Conservation (phyloP, 2,797 vertebrate genomes). For the Eupleurogrammus muticus region DNA sequence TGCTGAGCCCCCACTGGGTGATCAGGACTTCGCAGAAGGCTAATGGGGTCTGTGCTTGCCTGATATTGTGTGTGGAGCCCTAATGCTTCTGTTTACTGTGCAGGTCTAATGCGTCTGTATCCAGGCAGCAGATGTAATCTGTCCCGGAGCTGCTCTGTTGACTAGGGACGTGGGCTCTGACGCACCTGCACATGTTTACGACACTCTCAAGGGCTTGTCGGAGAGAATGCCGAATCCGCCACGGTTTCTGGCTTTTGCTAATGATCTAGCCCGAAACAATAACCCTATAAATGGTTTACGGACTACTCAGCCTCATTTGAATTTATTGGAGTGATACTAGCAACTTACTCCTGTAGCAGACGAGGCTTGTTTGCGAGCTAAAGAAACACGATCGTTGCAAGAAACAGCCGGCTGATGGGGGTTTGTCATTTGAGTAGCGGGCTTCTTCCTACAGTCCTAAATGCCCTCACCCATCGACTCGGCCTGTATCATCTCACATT, state of each 20-base stretch:
- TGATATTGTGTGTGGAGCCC: conserved; percentile 52
- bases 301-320: conserved; percentile 12
- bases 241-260: conserved; percentile 34
- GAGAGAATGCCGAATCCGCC: conserved; percentile 15
- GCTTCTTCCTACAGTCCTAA: conserved; percentile 30
- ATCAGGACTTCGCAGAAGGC: conserved; percentile 62
- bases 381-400: conserved; percentile 17
- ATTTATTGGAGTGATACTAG: conserved; percentile 1
- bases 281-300: conserved; percentile 10
- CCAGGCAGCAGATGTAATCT: conserved; percentile 76
- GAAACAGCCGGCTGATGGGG: conserved; percentile 55
- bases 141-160: conserved; percentile 69
- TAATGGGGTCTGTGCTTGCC: conserved; percentile 55
- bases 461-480: conserved; percentile 29
- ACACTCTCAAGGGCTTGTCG: conserved; percentile 46
- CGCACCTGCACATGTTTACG: conserved; percentile 75
- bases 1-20: conserved; percentile 53
- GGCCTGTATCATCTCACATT: conserved; percentile 40
- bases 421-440: conserved; percentile 66
- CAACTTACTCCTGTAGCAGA: conserved; percentile 15
- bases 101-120: conserved; percentile 75
- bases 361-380: neutral
- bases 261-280: conserved; percentile 39
- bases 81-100: conserved; percentile 73
- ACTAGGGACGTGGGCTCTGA: conserved; percentile 64